Conservation (phyloP, 2,113 vertebrate species). For the Dryoscopus gambensis region DNA sequence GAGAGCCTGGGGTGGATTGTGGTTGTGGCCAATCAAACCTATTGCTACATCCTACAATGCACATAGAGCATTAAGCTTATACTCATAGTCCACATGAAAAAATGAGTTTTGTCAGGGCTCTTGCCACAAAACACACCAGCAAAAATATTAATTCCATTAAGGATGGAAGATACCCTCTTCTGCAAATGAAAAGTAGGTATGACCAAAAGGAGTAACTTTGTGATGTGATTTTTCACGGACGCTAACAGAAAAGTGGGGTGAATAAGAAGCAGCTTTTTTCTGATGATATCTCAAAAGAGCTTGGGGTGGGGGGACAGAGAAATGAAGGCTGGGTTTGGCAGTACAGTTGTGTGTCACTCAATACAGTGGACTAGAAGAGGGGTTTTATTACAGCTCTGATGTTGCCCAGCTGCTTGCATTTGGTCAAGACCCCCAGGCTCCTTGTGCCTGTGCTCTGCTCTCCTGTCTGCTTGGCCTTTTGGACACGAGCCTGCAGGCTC, state of each 20-base stretch:
- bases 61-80: neutral
- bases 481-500: neutral
- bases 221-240: neutral
- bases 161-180: neutral
- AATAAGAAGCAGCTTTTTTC: neutral
- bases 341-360: neutral
- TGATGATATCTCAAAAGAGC: neutral
- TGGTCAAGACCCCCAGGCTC: neutral
- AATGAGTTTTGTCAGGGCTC: neutral
- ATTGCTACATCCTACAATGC: neutral
- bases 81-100: neutral
- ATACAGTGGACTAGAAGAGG: neutral
- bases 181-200: neutral
- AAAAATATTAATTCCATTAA: neutral
- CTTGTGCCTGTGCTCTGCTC: neutral
- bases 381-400: neutral
- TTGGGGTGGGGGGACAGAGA: neutral
- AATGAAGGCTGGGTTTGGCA: neutral
- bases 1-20: too few species aligned
- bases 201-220: neutral
- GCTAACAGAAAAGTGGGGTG: neutral
- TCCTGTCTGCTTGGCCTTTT: neutral
- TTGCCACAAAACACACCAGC: neutral
- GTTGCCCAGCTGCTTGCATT: neutral
- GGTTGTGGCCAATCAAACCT: neutral